These are phyloP conservation scores for Pungitius pungitius DNA, from an alignment of 2,113 vertebrate genomes.

Conservation along the genomic window DNA sequence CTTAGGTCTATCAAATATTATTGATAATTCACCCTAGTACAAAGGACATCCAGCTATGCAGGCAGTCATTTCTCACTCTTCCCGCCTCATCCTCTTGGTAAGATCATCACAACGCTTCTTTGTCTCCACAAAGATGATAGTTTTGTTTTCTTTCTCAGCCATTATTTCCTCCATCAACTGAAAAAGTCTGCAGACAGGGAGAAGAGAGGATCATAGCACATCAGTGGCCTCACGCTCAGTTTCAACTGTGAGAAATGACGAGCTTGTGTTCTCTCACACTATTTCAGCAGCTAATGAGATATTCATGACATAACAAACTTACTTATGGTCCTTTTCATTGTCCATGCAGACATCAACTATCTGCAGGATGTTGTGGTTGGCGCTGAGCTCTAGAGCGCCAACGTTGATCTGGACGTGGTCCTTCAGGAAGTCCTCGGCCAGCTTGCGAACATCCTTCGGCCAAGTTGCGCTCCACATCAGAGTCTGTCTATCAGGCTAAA, in stretches of 20 bases:
- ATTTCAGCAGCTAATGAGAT: neutral
- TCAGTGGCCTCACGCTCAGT: neutral
- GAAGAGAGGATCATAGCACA: neutral
- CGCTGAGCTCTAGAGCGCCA: slow-evolving; percentile 95
- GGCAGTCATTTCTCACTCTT: slow-evolving; percentile 85
- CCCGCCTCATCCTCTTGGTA: slow-evolving; percentile 95
- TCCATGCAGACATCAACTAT: slow-evolving; percentile 99
- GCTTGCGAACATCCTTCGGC: slow-evolving; percentile 98
- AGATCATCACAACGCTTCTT: slow-evolving; percentile 98
- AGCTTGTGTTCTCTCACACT: neutral
- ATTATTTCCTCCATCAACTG: slow-evolving; percentile 99
- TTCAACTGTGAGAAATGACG: slow-evolving; percentile 2
- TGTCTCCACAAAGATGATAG: slow-evolving; percentile 98
- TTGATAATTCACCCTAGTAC: neutral
- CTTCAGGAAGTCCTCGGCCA: slow-evolving; percentile 94
- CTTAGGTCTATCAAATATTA: neutral
- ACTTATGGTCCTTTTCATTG: slow-evolving; percentile 96
- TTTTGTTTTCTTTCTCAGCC: slow-evolving; percentile 99
- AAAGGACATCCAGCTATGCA: neutral
- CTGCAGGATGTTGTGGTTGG: slow-evolving; percentile 98
- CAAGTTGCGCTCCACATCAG: slow-evolving; percentile 99
- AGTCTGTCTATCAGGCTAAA: slow-evolving; percentile 94
- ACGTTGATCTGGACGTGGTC: slow-evolving; percentile 97
- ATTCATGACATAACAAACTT: slow-evolving; percentile 19
- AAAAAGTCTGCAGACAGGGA: slow-evolving; percentile 81